Conservation (phyloP, 37 sponge, comb jelly and placozoan genomes). For the Axinella damicornis region DNA sequence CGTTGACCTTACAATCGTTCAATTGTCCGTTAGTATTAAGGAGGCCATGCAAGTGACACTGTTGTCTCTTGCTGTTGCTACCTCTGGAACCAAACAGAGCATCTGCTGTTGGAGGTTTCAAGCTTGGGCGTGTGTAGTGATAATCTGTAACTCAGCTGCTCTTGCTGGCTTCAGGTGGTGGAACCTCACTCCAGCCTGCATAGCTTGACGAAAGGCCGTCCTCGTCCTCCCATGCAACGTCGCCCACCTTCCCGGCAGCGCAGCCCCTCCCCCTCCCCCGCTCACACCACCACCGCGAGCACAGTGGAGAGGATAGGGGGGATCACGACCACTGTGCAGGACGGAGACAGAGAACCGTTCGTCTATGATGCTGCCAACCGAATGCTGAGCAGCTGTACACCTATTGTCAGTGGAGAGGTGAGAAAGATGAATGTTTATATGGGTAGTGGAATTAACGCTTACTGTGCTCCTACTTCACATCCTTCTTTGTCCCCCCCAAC, state of each 20-base stretch:
- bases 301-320: conserved; percentile 26
- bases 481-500: not conserved
- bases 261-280: conserved; percentile 24
- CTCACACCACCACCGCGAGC: not conserved
- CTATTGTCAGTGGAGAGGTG: conserved; percentile 29
- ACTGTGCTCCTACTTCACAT: not conserved
- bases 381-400: conserved; percentile 19
- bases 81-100: too few species aligned
- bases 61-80: too few species aligned
- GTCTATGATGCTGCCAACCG: not conserved
- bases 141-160: too few species aligned
- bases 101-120: too few species aligned
- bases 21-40: too few species aligned
- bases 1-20: not conserved
- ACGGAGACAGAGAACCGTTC: not conserved
- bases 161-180: conserved; percentile 6
- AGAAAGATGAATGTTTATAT: not conserved
- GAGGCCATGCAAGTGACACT: too few species aligned
- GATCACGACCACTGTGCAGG: conserved; percentile 6
- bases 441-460: not conserved
- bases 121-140: too few species aligned
- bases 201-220: conserved; percentile 43
- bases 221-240: conserved; percentile 31
- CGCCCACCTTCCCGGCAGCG: conserved; percentile 26
- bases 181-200: not conserved